Evolutionary conservation across 2,797 vertebrate genomes (phyloP), one percentile per base, ranked within the genome.

Genomic region (Malurus splendens): DNA sequence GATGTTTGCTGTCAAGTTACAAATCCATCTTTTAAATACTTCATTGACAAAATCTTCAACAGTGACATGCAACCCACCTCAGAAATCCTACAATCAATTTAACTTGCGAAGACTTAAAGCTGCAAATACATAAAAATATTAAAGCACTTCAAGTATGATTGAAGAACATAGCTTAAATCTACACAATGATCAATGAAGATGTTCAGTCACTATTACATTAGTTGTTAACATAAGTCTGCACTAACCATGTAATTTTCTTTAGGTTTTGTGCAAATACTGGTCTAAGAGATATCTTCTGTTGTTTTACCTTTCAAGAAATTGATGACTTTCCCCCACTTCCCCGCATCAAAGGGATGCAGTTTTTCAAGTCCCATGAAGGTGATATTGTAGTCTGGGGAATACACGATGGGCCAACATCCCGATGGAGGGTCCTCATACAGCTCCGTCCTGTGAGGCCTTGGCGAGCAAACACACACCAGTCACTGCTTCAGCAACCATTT

Each of bases 251-350:
- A 1, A 39, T 8, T 70, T 38, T 36, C 22, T n/a, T 24, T 2
- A 72, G 30, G 18, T 65, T 52, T 55, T 64, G 47, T 32, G 44
- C 50, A 64, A 57, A 6, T 1, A 4, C 27, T 39, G 18, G 7
- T 45, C 44, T 27, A 68, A 32, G 44, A 68, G 44, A 7, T 30
- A 45, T 41, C 16, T 33, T 56, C 44, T 62, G 25, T 38, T 32
- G 47, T 30, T 94, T 91, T 98, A 99, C 99, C 99, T 99, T 98
- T 99, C 72, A 99, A 94, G 95, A 98, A 99, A 95, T 94, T 96
- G 82, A 99, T 98, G 83, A 99, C 98, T 96, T 99, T 99, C 36
- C 99, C 99, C 99, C 99, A 99, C 96, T 99, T 99, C 59, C 99
- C 98, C 0, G 98, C 98, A 85, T 99, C 99, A 61, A 99, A 99